A percentile compares a stretch with the other conserved stretches of the same genome.
phyloP scores from a whole-genome alignment of 1,140 invertebrate species.

The Zelostemma sp. region DNA sequence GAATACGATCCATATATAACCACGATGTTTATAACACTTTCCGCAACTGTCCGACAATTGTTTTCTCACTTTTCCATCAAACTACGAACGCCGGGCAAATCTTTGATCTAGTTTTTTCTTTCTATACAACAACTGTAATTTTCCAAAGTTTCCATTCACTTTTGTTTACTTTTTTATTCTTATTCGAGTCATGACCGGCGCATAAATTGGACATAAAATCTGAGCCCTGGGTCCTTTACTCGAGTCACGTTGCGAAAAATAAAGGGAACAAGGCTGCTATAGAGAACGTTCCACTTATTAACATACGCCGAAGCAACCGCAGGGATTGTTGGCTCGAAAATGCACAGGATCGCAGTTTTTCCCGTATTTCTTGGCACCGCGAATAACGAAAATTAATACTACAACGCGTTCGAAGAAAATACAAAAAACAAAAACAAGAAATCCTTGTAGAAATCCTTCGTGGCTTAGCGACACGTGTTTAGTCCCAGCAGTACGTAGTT shows the following conservation, averaged over 20 bases:
- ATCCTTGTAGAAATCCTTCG: no score
- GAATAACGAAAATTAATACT: background rate
- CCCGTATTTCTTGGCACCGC: constrained; percentile 8
- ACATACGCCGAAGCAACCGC: background rate
- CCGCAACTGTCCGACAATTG: no score
- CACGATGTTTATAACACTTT: no score
- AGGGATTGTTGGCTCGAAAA: constrained; percentile 1
- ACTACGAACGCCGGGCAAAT: no score
- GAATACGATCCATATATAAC: constrained; percentile 2
- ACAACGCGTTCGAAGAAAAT: background rate
- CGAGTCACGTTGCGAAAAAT: background rate
- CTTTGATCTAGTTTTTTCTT: no score
- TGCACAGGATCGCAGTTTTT: background rate
- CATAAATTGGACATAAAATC: constrained; percentile 17
- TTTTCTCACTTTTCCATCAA: no score
- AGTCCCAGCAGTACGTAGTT: no score
- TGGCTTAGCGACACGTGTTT: no score
- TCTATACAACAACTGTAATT: no score
- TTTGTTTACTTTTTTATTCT: background rate
- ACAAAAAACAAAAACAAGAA: no score
- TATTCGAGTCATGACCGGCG: constrained; percentile 28
- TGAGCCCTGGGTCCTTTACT: constrained; percentile 5
- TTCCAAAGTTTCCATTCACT: no score
- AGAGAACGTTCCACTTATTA: background rate
- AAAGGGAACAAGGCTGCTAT: background rate